Base-by-base conservation (phyloP, 1,140 invertebrate genomes). In the Ips nitidus region DNA sequence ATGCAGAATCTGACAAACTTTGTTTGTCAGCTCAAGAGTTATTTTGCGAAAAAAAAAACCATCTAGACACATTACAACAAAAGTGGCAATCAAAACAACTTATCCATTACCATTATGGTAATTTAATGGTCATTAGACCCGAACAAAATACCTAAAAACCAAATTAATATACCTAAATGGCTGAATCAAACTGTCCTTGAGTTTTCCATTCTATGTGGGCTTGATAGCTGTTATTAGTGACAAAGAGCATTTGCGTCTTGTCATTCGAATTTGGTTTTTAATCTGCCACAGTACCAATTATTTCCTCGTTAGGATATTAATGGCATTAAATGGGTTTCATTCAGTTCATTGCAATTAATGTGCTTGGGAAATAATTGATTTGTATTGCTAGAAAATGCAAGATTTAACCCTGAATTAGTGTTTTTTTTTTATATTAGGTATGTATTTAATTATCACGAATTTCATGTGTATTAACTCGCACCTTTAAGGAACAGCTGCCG, bases 101-200 rank as follows among this genome's bases (percentile, higher is more conserved):
- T 65, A 65, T 56, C 63, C 63, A 65, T 67, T 67, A 59, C 50
- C 50, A 62, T 62, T 69, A 69, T 69, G 59, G 67, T 62, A 69
- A 69, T 69, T 69, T 69, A 69, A 69, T 62, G 59, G 58, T 63
- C 67, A 69, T 69, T 62, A 68, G 52, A 59, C 41, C 52, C 59
- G 41, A 69, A 61, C 66, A 69, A 69, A 68, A 68, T 52, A 60
- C 57, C 43, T 68, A 62, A 69, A 69, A 61, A 62, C 8, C 67
- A 62, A 69, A 69, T 69, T 69, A 69, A 69, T 69, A 69, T 41
- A 69, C 45, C 60, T 56, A 69, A 69, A 69, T 62, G 59, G 67
- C 50, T 63, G 57, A 63, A 62, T 69, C 59, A 63, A 40, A 63
- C 39, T 50, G 59, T 69, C 67, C 67, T 69, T 69, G 67, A 63